Evolutionary conservation across 2,888 invertebrate species (phyloP), one percentile per base, ranked within the genome.

Genomic region (Fabriciana adippe): DNA sequence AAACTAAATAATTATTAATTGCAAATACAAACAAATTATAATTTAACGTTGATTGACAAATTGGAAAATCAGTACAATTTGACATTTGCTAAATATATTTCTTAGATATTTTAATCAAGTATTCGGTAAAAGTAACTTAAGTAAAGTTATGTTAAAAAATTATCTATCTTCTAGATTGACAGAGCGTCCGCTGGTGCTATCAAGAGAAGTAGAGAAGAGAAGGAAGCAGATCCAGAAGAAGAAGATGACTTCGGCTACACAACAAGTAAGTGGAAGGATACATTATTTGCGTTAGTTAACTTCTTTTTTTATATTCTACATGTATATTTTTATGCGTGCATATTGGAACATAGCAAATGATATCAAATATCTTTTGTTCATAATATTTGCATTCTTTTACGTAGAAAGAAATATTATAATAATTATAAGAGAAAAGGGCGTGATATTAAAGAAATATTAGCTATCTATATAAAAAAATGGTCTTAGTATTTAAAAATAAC

Each of bases 241-340:
- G 98, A 98, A 87, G 98, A 99, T 81, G 96, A 97, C 79, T 99
- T 95, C 87, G 98, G 98, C 66, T 99, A 99, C 91, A 98, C 98
- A n/a, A 93, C 93, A 83, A 96, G 98, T 98, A 93, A 96, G 96
- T 95, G 89, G 89, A 90, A 90, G 88, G 90, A 92, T 90, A 90
- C 90, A 90, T 89, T 92, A 84, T 90, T 88, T 81, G 85, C 88
- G 48, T 72, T 88, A 3, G 71, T 91, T 64, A 92, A 91, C 71
- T 90, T 89, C 77, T 80, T 83, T 3, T 82, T 91, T 55, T 92
- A 93, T 57, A 71, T 91, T 2, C 69, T 90, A 51, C 92, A 92
- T 59, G 88, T 93, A 0, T 93, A 92, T 69, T 81, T 92, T 51
- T 92, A 92, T 70, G 88, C 87, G 72, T 90, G 88, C 61, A 75